phyloP scores from a whole-genome alignment of 2,797 vertebrate species.

The Psittacula derbiana region DNA sequence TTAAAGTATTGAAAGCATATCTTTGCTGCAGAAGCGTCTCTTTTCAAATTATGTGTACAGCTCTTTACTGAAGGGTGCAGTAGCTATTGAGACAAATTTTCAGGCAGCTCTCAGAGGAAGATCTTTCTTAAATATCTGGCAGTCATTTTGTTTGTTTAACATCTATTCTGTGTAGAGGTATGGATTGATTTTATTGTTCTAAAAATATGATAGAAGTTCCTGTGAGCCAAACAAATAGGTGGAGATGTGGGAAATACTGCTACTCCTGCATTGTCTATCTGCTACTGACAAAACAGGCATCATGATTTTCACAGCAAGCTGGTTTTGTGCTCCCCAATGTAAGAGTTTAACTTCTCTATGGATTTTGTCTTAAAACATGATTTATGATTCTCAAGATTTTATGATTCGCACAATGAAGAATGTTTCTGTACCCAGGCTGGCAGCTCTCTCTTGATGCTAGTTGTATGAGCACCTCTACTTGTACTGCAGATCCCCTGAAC shows the following conservation, averaged over 20 bases:
- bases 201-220: neutral
- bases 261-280: neutral
- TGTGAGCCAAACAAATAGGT: neutral
- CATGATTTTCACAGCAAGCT: neutral
- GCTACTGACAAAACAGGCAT: neutral
- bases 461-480: neutral
- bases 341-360: neutral
- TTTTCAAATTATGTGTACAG: neutral
- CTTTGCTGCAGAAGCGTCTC: neutral
- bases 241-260: neutral
- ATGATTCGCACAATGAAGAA: neutral
- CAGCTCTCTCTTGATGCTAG: neutral
- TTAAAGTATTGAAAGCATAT: neutral
- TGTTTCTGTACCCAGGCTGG: neutral
- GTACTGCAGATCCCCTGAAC: neutral
- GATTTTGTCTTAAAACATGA: neutral
- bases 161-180: neutral
- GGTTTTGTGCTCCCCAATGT: neutral
- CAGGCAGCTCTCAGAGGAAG: neutral
- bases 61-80: neutral
- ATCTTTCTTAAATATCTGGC: neutral
- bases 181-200: neutral
- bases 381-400: neutral
- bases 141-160: neutral
- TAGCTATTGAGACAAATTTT: neutral